phyloP scores from a whole-genome alignment of 2,888 invertebrate genomes.

The Ctenicera cuprea region DNA sequence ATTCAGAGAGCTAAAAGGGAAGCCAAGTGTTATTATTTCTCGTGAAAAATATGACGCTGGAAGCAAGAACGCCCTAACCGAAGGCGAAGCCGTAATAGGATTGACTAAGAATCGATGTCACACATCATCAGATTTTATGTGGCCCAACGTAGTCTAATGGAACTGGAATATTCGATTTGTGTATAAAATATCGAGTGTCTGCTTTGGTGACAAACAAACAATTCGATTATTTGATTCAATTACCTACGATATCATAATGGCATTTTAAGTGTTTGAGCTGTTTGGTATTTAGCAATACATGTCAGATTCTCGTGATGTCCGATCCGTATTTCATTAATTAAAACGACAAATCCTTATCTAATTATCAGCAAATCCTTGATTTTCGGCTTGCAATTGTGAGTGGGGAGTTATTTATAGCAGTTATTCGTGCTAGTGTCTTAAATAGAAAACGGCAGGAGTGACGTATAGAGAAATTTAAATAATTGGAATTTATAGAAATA shows the following conservation, averaged over 20 bases:
- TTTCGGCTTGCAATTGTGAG: not conserved
- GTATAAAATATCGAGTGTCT: not conserved
- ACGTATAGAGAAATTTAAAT: not conserved
- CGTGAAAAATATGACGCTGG: not conserved
- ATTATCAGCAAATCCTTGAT: not conserved
- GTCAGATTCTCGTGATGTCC: not conserved
- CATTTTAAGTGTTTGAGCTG: not conserved
- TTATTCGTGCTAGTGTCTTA: not conserved
- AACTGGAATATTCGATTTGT: conserved; percentile 2
- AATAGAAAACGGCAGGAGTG: too few species aligned
- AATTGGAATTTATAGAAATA: not conserved
- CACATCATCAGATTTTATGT: conserved; percentile 3
- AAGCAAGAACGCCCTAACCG: not conserved
- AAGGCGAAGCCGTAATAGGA: not conserved
- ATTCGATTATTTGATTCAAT: conserved; percentile 14
- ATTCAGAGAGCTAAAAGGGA: not conserved
- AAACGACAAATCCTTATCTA: conserved; percentile 11
- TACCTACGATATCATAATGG: conserved; percentile 5
- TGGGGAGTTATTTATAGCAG: not conserved
- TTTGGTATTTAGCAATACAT: conserved; percentile 10
- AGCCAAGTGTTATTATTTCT: conserved; percentile 12
- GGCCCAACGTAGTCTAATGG: not conserved
- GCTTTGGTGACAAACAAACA: not conserved
- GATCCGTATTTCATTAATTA: conserved; percentile 11
- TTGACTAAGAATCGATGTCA: conserved; percentile 6